Conservation (phyloP, 2,797 vertebrate species). For the Benthosema pterotum region DNA sequence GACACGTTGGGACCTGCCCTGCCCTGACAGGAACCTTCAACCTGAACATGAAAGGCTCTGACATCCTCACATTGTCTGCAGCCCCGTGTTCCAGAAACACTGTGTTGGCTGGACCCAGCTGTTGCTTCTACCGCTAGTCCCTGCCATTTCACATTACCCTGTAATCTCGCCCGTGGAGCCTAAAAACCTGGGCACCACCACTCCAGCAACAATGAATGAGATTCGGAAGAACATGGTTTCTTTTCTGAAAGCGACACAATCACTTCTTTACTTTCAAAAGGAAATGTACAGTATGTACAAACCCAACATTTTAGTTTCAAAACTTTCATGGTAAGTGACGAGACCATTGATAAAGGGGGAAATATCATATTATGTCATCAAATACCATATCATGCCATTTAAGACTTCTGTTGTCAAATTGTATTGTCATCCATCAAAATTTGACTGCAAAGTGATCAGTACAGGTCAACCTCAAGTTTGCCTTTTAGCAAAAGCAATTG, state of each 20-base stretch:
- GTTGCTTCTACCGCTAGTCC: conserved; percentile 70
- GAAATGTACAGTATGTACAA: conserved; percentile 6
- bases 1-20: conserved; percentile 71
- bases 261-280: conserved; percentile 12
- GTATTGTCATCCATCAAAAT: conserved; percentile 17
- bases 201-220: conserved; percentile 48
- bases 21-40: conserved; percentile 74
- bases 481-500: not conserved
- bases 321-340: conserved; percentile 17
- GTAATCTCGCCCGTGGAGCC: conserved; percentile 72
- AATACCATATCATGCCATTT: conserved; percentile 28
- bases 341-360: conserved; percentile 21
- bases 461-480: not conserved
- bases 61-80: conserved; percentile 71
- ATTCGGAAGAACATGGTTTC: conserved; percentile 32
- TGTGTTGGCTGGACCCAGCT: conserved; percentile 69
- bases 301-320: conserved; percentile 4
- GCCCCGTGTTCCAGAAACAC: conserved; percentile 61
- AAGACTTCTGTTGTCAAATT: conserved; percentile 16
- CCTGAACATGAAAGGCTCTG: conserved; percentile 79
- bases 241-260: conserved; percentile 39
- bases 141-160: conserved; percentile 68
- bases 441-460: not conserved
- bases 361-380: no score
- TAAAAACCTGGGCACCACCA: conserved; percentile 50